Conservation (phyloP, 1,140 invertebrate species). For the Cotesia typhae region DNA sequence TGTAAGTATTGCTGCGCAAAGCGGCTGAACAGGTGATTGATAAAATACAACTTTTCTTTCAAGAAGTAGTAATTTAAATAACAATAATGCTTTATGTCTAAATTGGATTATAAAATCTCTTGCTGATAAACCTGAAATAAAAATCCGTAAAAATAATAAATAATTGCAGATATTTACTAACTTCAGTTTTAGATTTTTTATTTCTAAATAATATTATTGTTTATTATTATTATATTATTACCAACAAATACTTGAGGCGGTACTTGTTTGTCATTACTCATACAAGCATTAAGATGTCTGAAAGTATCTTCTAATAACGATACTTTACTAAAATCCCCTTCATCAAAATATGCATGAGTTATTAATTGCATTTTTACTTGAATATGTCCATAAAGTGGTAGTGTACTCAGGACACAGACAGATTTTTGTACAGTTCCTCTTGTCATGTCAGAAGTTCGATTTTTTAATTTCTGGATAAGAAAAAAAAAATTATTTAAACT, state of each 20-base stretch:
- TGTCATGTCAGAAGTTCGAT: constrained; percentile 96
- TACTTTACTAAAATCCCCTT: constrained; percentile 92
- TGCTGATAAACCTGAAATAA: constrained; percentile 75
- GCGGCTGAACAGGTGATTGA: constrained; percentile 88
- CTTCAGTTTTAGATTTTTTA: too few species aligned
- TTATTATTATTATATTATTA: constrained; percentile 73
- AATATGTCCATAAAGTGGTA: constrained; percentile 91
- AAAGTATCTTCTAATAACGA: constrained; percentile 91
- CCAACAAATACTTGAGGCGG: constrained; percentile 82
- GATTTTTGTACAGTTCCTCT: constrained; percentile 94
- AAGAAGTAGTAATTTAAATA: constrained; percentile 93
- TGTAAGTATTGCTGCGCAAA: constrained; percentile 88
- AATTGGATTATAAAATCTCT: constrained; percentile 85
- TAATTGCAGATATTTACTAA: too few species aligned
- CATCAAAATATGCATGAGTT: constrained; percentile 96
- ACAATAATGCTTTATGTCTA: constrained; percentile 89
- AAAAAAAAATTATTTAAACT: constrained; percentile 19
- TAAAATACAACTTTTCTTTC: constrained; percentile 93
- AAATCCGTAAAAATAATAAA: not conserved
- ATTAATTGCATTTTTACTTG: constrained; percentile 96
- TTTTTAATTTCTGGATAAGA: constrained; percentile 82
- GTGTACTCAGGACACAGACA: constrained; percentile 87
- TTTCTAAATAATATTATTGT: constrained; percentile 40
- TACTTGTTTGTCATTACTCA: constrained; percentile 73
- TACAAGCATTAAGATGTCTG: constrained; percentile 88